Percentiles rank a stretch among this genome's conserved stretches.
phyloP scores from a whole-genome alignment of 2,113 vertebrate species.

The Anoura caudifer region DNA sequence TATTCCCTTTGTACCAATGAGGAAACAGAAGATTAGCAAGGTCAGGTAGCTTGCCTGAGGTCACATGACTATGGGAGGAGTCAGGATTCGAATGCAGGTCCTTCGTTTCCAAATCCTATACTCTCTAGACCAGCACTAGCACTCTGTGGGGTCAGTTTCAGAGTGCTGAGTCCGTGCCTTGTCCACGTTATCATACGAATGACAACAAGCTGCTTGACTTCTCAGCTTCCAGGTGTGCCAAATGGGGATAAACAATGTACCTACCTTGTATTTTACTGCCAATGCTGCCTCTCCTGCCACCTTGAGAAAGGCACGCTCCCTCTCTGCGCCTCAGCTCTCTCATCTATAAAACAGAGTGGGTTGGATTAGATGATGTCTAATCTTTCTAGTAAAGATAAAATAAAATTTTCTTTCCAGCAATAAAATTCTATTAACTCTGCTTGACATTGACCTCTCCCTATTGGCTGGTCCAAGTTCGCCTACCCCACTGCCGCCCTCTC shows the following conservation, averaged over 20 bases:
- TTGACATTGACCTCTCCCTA: neutral
- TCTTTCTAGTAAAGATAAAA: neutral
- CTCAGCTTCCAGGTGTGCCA: neutral
- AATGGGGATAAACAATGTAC: neutral
- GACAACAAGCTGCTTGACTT: neutral
- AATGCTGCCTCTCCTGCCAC: neutral
- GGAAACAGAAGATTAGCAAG: constrained; percentile 54
- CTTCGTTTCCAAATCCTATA: neutral
- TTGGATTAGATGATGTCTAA: neutral
- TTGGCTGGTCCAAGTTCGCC: neutral
- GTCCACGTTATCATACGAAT: neutral
- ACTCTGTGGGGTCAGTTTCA: neutral
- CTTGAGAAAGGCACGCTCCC: neutral
- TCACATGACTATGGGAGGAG: constrained; percentile 49
- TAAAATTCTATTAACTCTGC: neutral
- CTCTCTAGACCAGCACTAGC: neutral
- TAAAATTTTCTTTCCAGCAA: neutral
- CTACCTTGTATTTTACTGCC: neutral
- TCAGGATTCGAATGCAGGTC: constrained; percentile 7
- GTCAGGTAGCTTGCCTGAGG: constrained; percentile 45
- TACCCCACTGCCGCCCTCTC: neutral
- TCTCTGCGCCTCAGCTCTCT: neutral
- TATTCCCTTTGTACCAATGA: constrained; percentile 45
- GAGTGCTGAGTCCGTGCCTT: neutral
- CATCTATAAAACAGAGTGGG: neutral